Percentiles rank a stretch among this genome's conserved stretches.
Evolutionary conservation across 2,888 invertebrate species (phyloP).

Genomic region (Phlogophora meticulosa): DNA sequence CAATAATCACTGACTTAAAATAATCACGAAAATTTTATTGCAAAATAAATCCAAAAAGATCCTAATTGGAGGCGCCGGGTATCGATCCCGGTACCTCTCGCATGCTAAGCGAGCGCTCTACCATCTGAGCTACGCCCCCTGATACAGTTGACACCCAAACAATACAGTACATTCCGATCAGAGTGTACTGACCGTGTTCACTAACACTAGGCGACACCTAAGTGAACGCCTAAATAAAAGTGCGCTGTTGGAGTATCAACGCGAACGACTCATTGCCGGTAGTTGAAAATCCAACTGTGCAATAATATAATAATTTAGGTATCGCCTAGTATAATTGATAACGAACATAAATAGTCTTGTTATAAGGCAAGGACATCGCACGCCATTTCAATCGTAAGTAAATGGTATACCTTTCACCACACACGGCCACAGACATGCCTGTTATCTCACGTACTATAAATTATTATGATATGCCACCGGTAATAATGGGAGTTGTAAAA

Average conservation of each 20-base stretch:
- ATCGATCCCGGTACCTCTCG: conserved; percentile 91
- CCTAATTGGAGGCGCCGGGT: conserved; percentile 87
- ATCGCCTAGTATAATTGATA: no score
- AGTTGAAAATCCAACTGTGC: no score
- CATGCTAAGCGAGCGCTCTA: conserved; percentile 88
- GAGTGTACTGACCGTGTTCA: not conserved
- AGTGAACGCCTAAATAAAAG: no score
- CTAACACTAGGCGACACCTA: no score
- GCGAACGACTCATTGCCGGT: no score
- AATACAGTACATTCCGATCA: conserved; percentile 14
- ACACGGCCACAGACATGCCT: no score
- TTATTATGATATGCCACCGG: conserved; percentile 41
- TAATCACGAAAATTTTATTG: not conserved
- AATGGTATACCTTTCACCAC: conserved; percentile 51
- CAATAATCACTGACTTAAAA: not conserved
- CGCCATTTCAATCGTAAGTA: conserved; percentile 8
- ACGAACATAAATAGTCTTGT: not conserved
- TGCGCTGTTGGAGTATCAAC: no score
- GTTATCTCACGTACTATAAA: conserved; percentile 54
- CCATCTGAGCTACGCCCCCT: conserved; percentile 87
- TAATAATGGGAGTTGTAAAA: conserved; percentile 37
- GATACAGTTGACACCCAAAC: conserved; percentile 11
- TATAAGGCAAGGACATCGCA: conserved; percentile 27
- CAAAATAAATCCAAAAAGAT: conserved; percentile 6
- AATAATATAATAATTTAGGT: no score